Conservation (phyloP, 1,140 invertebrate species). For the Elysia chlorotica region DNA sequence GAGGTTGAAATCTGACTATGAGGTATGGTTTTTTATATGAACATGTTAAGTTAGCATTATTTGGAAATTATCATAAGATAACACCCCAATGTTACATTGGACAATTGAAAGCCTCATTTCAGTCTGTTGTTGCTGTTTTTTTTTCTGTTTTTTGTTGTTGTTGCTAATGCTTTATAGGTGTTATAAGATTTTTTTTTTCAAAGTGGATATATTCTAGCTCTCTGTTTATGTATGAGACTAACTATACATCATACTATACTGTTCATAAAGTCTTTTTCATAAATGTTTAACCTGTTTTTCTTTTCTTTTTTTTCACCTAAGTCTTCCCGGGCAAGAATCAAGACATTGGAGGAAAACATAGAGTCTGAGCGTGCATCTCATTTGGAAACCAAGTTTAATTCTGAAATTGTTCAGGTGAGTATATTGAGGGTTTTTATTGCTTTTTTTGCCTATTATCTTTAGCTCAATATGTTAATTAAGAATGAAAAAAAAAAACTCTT, state of each 20-base stretch:
- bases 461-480: too few relatives aligned
- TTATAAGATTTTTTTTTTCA: background rate
- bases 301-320: slow-evolving; percentile 25
- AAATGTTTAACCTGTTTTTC: background rate
- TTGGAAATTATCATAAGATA: background rate
- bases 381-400: slow-evolving; percentile 59
- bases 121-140: too few relatives aligned
- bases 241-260: too few relatives aligned
- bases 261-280: background rate
- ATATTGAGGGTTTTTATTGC: too few relatives aligned
- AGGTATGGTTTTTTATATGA: slow-evolving; percentile 33
- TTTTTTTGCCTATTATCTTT: too few relatives aligned
- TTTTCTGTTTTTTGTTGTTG: too few relatives aligned
- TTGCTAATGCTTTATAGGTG: background rate
- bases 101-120: too few relatives aligned
- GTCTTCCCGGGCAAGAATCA: slow-evolving; percentile 38
- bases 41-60: background rate
- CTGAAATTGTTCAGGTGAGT: slow-evolving; percentile 60
- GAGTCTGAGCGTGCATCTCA: slow-evolving; percentile 58
- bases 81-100: too few relatives aligned
- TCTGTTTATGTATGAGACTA: too few relatives aligned
- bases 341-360: slow-evolving; percentile 51
- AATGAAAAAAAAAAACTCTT: too few relatives aligned
- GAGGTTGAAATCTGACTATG: slow-evolving; percentile 51
- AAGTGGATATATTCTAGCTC: too few relatives aligned